Evolutionary conservation across 1,140 invertebrate genomes (phyloP), one percentile per base, ranked within the genome.

Genomic region (Cyclina sinensis): DNA sequence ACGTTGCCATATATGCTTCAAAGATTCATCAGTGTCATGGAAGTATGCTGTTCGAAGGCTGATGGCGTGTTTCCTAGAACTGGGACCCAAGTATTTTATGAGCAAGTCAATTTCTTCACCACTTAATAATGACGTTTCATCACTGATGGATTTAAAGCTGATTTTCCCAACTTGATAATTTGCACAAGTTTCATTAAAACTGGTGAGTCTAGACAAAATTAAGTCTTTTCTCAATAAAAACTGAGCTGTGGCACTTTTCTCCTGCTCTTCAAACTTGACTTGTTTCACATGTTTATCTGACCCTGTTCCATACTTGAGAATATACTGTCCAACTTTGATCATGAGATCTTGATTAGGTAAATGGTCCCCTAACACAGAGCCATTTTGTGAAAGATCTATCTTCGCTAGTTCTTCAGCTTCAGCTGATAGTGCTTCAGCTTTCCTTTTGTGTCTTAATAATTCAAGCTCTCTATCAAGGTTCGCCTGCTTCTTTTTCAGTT

Each of bases 1-100:
- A 18, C 89, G 35, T 11, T 57, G n/a, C 89, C 79, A 90, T 24
- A 90, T 87, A 30, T 73, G 24, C 35, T 0, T 32, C 43, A 74
- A 74, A 14, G 70, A 43, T 24, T 79, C 4, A 14, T 79, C 24
- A 2, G 76, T 7, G 62, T 81, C 30, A 24, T 62, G 27, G 37
- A 81, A 18, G 32, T 62, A 81, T 39, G 51, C 54, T 2, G 79
- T 62, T 11, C 57, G 1, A 1, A 81, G 18, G 27, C 54, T 81
- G 30, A 62, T n/a, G 3, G 79, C 79, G 21, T 81, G 79, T 43
- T 81, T 81, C 32, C 14, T 81, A 35, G 51, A 81, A 35, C 27
- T 39, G 1, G 79, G 37, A 81, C 79, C 79, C 27, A 81, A 81
- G 27, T 62, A 81, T 37, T 81, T 81, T 3, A 81, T 59, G 11